Evolutionary conservation across 2,113 vertebrate species (phyloP), one percentile per base, ranked within the genome.

Genomic region (Prolemur simus): DNA sequence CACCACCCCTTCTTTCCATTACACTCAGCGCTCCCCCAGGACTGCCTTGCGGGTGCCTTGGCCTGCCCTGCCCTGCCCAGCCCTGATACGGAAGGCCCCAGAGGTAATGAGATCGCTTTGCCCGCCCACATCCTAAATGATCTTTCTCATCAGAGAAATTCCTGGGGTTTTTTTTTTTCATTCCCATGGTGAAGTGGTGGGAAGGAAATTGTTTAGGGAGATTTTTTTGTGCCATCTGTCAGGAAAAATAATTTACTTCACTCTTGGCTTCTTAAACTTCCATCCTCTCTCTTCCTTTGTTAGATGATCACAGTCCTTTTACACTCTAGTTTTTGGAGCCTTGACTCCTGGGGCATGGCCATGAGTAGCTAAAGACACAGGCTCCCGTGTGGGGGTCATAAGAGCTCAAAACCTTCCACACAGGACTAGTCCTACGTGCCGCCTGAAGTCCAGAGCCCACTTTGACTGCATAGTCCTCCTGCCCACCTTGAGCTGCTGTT

Each of bases 171-270:
- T 47, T 60, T 77, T 66, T 91, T 82, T 42, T 89, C 49, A 87
- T 92, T 97, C 87, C 58, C 76, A 89, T 29, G 32, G 81, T 86
- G 78, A 77, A 94, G 29, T 58, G 18, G 42, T 89, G 6, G 87
- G 39, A 87, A 13, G 58, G 42, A 37, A 58, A 47, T 76, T 71
- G 4, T 83, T 91, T 68, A 23, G 52, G n/a, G 87, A 80, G 52
- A 23, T 56, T 42, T 95, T 68, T 68, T 86, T 82, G n/a, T 86
- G 63, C 29, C 15, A 15, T 89, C 77, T 32, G 17, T 77, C 37
- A 95, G 78, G 63, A 80, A 94, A 85, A 92, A 63, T 45, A 69
- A 78, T 83, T 47, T 73, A 60, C 84, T 87, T 89, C 64, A 52
- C 64, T 94, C 60, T 37, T 92, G 54, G n/a, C 23, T 94, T 76